Conservation (phyloP, 2,888 invertebrate species). For the Andrena minutula region DNA sequence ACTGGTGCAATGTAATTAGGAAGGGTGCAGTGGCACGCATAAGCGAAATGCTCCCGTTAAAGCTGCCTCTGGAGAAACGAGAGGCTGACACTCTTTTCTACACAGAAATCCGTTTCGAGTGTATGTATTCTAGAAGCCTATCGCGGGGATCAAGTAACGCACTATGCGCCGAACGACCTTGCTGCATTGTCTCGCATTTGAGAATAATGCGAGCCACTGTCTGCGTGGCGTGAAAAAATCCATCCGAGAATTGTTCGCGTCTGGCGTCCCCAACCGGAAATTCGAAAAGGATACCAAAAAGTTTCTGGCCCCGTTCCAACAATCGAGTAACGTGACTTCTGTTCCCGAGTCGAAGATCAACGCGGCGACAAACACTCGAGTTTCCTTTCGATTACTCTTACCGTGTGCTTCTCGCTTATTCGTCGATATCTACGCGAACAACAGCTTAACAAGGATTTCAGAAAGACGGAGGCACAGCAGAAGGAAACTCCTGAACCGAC, state of each 20-base stretch:
- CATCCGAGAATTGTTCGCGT: conserved; percentile 34
- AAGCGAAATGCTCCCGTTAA: conserved; percentile 20
- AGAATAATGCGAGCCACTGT: conserved; percentile 2
- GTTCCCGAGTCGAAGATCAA: conserved; percentile 47
- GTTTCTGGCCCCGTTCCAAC: conserved; percentile 72
- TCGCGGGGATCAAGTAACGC: background rate
- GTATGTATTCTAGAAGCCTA: background rate
- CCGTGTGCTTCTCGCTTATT: conserved; percentile 29
- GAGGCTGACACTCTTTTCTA: too few species aligned
- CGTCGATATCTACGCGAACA: conserved; percentile 27
- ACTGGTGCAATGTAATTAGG: conserved; percentile 77
- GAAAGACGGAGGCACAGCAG: background rate
- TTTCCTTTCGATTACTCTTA: conserved; percentile 59
- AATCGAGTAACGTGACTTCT: conserved; percentile 58
- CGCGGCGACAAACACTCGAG: conserved; percentile 52
- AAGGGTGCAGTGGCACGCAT: conserved; percentile 67
- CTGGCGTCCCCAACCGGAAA: conserved; percentile 71
- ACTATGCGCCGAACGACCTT: background rate
- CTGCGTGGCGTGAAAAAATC: background rate
- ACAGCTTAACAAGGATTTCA: conserved; percentile 3
- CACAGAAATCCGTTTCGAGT: background rate
- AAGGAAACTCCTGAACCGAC: background rate
- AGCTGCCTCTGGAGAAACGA: conserved; percentile 11
- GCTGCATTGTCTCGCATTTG: conserved; percentile 12
- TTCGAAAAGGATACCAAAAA: conserved; percentile 73